phyloP scores from a whole-genome alignment of 2,888 invertebrate genomes.

The Mantis religiosa region DNA sequence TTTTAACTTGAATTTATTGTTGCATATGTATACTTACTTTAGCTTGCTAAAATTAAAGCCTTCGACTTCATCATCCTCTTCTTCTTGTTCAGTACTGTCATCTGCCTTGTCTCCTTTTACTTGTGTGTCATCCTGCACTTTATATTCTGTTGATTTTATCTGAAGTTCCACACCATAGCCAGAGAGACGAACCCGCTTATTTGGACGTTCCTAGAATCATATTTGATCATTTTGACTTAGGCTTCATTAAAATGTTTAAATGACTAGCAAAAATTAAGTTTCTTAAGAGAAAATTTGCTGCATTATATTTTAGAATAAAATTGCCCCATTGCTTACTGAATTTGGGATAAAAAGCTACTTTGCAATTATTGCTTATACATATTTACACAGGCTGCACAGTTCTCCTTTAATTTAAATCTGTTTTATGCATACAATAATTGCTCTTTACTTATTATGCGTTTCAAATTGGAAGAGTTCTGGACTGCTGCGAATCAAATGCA shows the following conservation, averaged over 20 bases:
- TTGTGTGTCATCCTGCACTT: slow-evolving; percentile 88
- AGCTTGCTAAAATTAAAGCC: slow-evolving; percentile 90
- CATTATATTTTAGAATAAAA: too few species aligned
- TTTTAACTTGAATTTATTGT: not conserved
- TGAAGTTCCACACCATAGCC: slow-evolving; percentile 98
- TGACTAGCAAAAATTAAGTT: too few species aligned
- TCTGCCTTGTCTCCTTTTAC: slow-evolving; percentile 51
- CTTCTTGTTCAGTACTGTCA: slow-evolving; percentile 49
- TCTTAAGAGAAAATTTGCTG: too few species aligned
- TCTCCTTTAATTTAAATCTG: too few species aligned
- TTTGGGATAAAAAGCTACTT: too few species aligned
- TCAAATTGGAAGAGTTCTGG: too few species aligned
- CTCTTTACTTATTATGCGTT: too few species aligned
- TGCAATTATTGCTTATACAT: too few species aligned
- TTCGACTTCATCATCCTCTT: slow-evolving; percentile 65
- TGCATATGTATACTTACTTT: slow-evolving; percentile 54
- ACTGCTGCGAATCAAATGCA: too few species aligned
- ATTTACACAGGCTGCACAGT: too few species aligned
- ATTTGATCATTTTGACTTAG: not conserved
- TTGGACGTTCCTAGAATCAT: slow-evolving; percentile 41
- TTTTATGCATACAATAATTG: too few species aligned
- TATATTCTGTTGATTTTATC: slow-evolving; percentile 98
- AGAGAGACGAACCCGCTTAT: slow-evolving; percentile 69
- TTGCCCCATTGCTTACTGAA: too few species aligned
- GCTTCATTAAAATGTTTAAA: not conserved